A percentile compares a stretch with the other conserved stretches of the same genome.
Conservation (phyloP, 1,140 invertebrate genomes). For the Drosophila grimshawi region DNA sequence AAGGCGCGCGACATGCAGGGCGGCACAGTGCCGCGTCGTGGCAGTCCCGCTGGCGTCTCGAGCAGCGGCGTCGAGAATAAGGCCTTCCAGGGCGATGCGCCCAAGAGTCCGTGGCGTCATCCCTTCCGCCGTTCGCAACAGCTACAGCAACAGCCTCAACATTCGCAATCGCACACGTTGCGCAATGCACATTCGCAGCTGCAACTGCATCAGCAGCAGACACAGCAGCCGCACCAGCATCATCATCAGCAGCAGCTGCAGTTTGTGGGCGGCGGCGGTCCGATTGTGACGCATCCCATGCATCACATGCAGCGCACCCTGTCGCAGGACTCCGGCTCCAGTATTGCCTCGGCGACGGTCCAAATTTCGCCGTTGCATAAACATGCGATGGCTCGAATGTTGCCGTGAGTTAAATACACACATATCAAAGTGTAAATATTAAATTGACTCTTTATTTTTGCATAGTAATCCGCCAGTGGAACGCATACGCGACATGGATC, state of each 20-base stretch:
- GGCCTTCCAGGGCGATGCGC: constrained; percentile 87
- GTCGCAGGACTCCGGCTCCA: constrained; percentile 85
- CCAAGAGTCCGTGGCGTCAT: constrained; percentile 87
- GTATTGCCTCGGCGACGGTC: constrained; percentile 81
- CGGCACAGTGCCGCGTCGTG: constrained; percentile 37
- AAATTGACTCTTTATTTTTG: background rate
- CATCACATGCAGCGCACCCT: constrained; percentile 77
- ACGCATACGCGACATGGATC: constrained; percentile 80
- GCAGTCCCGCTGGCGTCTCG: constrained; percentile 68
- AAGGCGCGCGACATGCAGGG: constrained; percentile 85
- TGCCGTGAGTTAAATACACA: constrained; percentile 67
- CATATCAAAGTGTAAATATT: too few relatives aligned
- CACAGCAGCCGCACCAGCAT: constrained; percentile 48
- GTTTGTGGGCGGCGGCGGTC: constrained; percentile 66
- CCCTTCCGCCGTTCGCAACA: constrained; percentile 84
- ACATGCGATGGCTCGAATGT: constrained; percentile 79
- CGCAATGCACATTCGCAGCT: constrained; percentile 35
- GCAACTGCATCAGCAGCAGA: constrained; percentile 15
- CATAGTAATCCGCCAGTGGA: constrained; percentile 79
- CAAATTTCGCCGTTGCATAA: constrained; percentile 82
- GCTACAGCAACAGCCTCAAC: constrained; percentile 37
- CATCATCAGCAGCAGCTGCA: constrained; percentile 74
- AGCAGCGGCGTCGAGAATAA: constrained; percentile 86
- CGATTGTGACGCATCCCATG: constrained; percentile 62
- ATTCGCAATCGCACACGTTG: constrained; percentile 7